Base-by-base conservation (phyloP, 2,888 invertebrate species). In the Meliscaeva auricollis region DNA sequence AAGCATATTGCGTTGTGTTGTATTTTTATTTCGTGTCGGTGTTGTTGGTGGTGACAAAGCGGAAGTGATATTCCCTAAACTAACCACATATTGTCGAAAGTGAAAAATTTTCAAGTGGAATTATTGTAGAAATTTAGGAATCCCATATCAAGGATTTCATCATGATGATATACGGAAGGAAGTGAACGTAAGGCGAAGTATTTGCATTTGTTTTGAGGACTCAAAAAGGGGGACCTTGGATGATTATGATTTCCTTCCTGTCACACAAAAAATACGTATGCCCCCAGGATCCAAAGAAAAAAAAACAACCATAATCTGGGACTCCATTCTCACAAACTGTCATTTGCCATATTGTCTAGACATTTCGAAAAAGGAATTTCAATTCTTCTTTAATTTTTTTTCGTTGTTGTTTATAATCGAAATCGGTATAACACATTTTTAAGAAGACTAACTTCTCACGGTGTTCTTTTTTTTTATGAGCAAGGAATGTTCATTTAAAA, bases 311-410 rank as follows among this genome's bases (percentile, higher is more conserved):
- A n/a, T 4, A 35, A 41, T 30, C 41, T 4, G 60, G 52, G 41
- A 35, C 20, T 66, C n/a, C n/a, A n/a, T 85, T 85, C 80, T 85
- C 84, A 85, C 84, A 85, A 60, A 50, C 52, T 85, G 84, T 85
- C 84, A 85, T 68, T 76, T 72, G 80, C 75, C 80, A 73, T 41
- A 20, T 22, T 66, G 80, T 85, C 84, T 85, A 85, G 84, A 85
- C 84, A 64, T 66, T 68, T 35, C 80, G 13, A 6, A 32, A 46
- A 68, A 76, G 72, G 68, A 81, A 85, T 85, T 85, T 72, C 80
- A 13, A 32, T 26, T 66, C 22, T 69, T 11, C 11, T 9, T 20
- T 20, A n/a, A n/a, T n/a, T 48, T 46, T 48, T 84, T 79, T 26
- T 26, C 4, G 26, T 26, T 26, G 56, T 70, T 60, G 60, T 80